These are phyloP conservation scores for Theristicus caerulescens DNA, from an alignment of 2,113 vertebrate genomes.

Conservation along the genomic window DNA sequence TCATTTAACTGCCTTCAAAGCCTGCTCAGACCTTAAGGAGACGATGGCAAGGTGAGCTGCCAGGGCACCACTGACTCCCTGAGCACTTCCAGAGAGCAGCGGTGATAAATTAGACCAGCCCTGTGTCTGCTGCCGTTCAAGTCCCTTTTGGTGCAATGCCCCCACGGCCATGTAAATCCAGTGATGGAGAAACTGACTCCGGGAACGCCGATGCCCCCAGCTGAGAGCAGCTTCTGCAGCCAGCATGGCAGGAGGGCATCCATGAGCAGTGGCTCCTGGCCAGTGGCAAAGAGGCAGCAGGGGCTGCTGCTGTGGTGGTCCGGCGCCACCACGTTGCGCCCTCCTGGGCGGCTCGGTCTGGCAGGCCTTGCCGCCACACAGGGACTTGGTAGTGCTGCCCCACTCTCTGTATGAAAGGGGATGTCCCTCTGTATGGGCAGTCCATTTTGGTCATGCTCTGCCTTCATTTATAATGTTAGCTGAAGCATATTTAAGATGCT, in stretches of 20 bases:
- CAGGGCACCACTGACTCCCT: background rate
- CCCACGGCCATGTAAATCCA: fast-evolving
- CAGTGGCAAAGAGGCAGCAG: background rate
- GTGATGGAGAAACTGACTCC: background rate
- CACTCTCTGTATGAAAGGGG: fast-evolving
- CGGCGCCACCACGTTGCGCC: fast-evolving
- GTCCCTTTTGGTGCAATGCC: fast-evolving
- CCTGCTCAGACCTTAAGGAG: background rate
- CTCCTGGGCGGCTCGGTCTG: background rate
- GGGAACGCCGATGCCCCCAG: fast-evolving
- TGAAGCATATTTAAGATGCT: background rate
- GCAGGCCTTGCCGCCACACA: fast-evolving
- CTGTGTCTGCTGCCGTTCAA: fast-evolving
- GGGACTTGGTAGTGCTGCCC: background rate
- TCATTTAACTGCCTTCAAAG: background rate
- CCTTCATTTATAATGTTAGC: background rate
- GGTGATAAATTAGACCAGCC: background rate
- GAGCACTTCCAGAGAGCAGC: background rate
- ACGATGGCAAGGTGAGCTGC: background rate
- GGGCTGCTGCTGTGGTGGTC: too few species aligned
- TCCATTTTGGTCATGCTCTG: background rate
- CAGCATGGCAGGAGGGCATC: background rate
- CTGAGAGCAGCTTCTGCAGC: background rate
- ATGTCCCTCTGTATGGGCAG: background rate
- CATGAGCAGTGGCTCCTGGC: background rate